Conservation (phyloP, 1,140 invertebrate genomes). For the Atta texana region DNA sequence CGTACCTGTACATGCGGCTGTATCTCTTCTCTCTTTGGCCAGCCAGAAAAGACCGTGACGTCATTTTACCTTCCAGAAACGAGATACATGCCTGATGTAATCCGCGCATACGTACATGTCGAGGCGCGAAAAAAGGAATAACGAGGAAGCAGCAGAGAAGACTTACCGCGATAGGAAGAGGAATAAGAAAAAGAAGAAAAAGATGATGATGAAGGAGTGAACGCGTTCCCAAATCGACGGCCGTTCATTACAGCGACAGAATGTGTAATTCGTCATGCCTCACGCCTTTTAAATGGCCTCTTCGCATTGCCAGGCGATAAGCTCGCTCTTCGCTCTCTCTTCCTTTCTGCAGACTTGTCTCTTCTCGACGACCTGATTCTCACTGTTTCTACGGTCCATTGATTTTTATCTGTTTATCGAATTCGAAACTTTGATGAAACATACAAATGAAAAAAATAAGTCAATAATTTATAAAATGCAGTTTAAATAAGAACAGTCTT, state of each 20-base stretch:
- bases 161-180: not conserved
- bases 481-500: not conserved
- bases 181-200: not conserved
- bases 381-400: not conserved
- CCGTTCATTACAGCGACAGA: slow-evolving; percentile 52
- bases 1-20: slow-evolving; percentile 53
- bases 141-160: slow-evolving; percentile 17
- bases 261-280: slow-evolving; percentile 65
- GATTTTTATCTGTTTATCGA: not conserved
- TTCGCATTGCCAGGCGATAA: slow-evolving; percentile 32
- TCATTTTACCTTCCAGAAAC: slow-evolving; percentile 65
- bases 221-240: slow-evolving; percentile 44
- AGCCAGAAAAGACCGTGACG: slow-evolving; percentile 74
- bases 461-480: not conserved
- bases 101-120: slow-evolving; percentile 43
- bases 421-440: not conserved
- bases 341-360: slow-evolving; percentile 7
- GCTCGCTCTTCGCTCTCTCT: slow-evolving; percentile 18
- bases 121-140: slow-evolving; percentile 56
- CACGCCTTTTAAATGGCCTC: slow-evolving; percentile 40
- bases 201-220: slow-evolving; percentile 7
- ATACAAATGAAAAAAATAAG: not conserved
- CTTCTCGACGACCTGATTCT: not conserved
- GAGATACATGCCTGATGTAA: slow-evolving; percentile 57
- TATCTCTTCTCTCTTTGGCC: slow-evolving; percentile 21